Conservation (phyloP, 2,888 invertebrate genomes). For the Drosophila sordidula region DNA sequence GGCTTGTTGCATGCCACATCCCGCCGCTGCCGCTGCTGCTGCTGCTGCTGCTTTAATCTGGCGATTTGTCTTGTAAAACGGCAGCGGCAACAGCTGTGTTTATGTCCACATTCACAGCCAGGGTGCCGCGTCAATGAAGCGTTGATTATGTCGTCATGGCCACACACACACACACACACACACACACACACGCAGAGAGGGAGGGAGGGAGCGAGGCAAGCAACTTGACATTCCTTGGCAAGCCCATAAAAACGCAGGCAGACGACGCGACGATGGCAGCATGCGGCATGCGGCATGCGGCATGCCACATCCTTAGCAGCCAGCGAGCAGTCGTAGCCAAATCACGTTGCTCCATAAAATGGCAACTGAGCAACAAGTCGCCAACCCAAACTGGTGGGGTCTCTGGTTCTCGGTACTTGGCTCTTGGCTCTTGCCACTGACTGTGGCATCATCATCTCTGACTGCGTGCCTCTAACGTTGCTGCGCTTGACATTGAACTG, state of each 20-base stretch:
- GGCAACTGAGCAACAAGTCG: slow-evolving; percentile 53
- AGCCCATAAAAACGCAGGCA: slow-evolving; percentile 68
- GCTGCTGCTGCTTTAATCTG: slow-evolving; percentile 34
- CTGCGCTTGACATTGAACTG: slow-evolving; percentile 65
- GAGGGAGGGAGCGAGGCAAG: slow-evolving; percentile 1
- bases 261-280: slow-evolving; percentile 28
- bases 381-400: not conserved
- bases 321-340: slow-evolving; percentile 44
- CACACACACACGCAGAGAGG: slow-evolving; percentile 7
- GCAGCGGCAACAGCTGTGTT: slow-evolving; percentile 54
- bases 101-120: slow-evolving; percentile 51
- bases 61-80: slow-evolving; percentile 53
- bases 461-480: slow-evolving; percentile 51
- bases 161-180: slow-evolving; percentile 29
- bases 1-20: slow-evolving; percentile 38
- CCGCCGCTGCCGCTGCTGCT: no score
- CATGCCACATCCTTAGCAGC: slow-evolving; percentile 52
- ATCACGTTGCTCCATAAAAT: slow-evolving; percentile 59
- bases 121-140: slow-evolving; percentile 65
- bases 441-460: slow-evolving; percentile 11
- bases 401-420: slow-evolving; percentile 1
- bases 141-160: slow-evolving; percentile 74
- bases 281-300: slow-evolving; percentile 32
- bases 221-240: slow-evolving; percentile 54
- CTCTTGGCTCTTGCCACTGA: slow-evolving; percentile 7